A percentile compares a stretch with the other conserved stretches of the same genome.
phyloP scores from a whole-genome alignment of 2,888 invertebrate genomes.

The Hermaeophaga mercurialis region DNA sequence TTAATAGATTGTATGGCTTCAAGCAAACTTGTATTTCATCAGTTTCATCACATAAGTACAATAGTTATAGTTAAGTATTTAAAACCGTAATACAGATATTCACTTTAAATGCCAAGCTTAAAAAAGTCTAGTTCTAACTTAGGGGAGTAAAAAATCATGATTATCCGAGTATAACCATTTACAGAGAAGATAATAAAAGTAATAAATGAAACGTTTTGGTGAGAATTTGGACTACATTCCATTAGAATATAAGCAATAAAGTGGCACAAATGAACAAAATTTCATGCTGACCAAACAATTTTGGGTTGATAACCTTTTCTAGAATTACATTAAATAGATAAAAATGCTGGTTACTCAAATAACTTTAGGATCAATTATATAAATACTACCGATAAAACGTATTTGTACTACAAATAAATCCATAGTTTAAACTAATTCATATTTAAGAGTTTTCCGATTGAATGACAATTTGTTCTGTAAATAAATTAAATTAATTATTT shows the following conservation, averaged over 20 bases:
- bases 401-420: conserved; percentile 4
- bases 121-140: too few relatives aligned
- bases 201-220: background rate
- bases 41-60: too few relatives aligned
- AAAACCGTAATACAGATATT: too few relatives aligned
- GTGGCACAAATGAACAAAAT: conserved; percentile 26
- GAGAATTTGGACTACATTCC: conserved; percentile 1
- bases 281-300: conserved; percentile 28
- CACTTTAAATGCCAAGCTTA: too few relatives aligned
- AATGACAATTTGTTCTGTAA: background rate
- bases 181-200: background rate
- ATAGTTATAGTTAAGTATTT: too few relatives aligned
- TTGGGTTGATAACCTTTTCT: conserved; percentile 30
- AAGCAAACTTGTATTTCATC: too few relatives aligned
- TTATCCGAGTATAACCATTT: too few relatives aligned
- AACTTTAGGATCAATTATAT: conserved; percentile 11
- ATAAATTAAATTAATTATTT: too few relatives aligned
- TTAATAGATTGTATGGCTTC: too few relatives aligned
- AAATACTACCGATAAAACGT: conserved; percentile 7
- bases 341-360: conserved; percentile 28
- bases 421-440: background rate
- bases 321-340: conserved; percentile 23
- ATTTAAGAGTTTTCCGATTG: background rate
- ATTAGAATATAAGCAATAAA: conserved; percentile 17
- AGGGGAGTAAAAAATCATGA: too few relatives aligned